Percentiles rank a stretch among this genome's conserved stretches.
These are phyloP conservation scores for Drosophila niveifrons DNA, from an alignment of 2,888 invertebrate genomes.

Conservation along the genomic window DNA sequence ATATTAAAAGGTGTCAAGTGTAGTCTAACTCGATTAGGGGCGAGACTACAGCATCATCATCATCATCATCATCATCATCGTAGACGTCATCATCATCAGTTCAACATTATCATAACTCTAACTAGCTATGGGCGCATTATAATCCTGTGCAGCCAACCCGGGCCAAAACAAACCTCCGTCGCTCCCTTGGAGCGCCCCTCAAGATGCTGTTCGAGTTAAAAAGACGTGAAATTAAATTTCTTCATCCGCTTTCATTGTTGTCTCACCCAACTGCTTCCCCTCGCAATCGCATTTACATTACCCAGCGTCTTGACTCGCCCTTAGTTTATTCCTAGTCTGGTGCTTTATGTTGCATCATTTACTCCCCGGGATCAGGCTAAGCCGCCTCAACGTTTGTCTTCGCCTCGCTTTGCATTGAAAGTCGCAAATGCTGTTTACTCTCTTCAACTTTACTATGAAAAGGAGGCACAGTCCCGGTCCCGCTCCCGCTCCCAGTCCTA, in stretches of 20 bases:
- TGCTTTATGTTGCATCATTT: constrained; percentile 74
- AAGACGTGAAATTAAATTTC: constrained; percentile 83
- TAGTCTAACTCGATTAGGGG: constrained; percentile 53
- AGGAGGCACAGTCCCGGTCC: background rate
- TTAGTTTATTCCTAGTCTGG: constrained; percentile 4
- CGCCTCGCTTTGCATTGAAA: constrained; percentile 51
- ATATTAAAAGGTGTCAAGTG: constrained; percentile 75
- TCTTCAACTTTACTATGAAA: constrained; percentile 38
- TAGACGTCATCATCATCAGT: constrained; percentile 21
- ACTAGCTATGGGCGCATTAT: constrained; percentile 40
- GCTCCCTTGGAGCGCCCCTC: background rate
- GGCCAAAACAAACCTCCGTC: background rate
- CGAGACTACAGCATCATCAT: constrained; percentile 30
- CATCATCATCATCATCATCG: constrained; percentile 26
- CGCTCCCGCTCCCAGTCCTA: no score
- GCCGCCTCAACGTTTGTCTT: constrained; percentile 41
- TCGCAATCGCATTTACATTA: background rate
- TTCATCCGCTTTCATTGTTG: constrained; percentile 74
- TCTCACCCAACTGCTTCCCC: constrained; percentile 1
- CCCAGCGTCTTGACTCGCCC: background rate
- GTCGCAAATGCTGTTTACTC: constrained; percentile 66
- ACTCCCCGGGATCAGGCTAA: constrained; percentile 76
- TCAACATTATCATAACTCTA: constrained; percentile 30
- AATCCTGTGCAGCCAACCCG: constrained; percentile 15
- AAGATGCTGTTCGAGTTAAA: constrained; percentile 69